Base-by-base conservation (phyloP, 2,797 vertebrate genomes). In the Ctenochaetus hawaiiensis region DNA sequence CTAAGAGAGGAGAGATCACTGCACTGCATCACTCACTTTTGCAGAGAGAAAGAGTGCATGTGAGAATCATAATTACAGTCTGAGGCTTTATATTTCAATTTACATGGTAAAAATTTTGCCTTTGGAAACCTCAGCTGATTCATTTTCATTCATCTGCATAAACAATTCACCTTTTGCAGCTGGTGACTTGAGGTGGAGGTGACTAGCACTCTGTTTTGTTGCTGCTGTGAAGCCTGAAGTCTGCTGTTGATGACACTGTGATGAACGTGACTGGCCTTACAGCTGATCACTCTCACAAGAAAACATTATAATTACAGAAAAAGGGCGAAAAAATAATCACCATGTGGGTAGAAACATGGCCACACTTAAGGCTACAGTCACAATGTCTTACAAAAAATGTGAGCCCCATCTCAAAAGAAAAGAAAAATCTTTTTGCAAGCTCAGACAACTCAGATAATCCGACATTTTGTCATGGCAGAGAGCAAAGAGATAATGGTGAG, bases 151-250 rank as follows among this genome's bases (percentile, higher is more conserved):
- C 11, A 34, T 67, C 51, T 56, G 22, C 16, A 64, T 52, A 30
- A 48, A 22, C 20, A n/a, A 20, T 60, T 20, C n/a, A 52, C 18
- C 30, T 41, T 20, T 2, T 43, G 41, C 45, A 64, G 30, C 47
- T 52, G 45, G 48, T 16, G 53, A 43, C 61, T 44, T 2, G 30
- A 65, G 37, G 49, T 26, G 18, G 49, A 66, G 54, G 48, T 23
- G 68, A 8, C 30, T 20, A 37, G 9, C 53, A 44, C 12, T 23
- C 57, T 52, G 67, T 23, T 75, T 47, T 37, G 22, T 52, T 58
- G 49, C 77, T 56, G 71, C 37, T 52, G 6, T 22, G 9, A 71
- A 52, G 20, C 18, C 6, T 53, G 63, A 63, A 83, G 26, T 66
- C 58, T 60, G 53, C 53, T 17, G 14, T n/a, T 41, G 45, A 47